Evolutionary conservation across 2,888 invertebrate species (phyloP).

Genomic region (Helicoverpa assulta): DNA sequence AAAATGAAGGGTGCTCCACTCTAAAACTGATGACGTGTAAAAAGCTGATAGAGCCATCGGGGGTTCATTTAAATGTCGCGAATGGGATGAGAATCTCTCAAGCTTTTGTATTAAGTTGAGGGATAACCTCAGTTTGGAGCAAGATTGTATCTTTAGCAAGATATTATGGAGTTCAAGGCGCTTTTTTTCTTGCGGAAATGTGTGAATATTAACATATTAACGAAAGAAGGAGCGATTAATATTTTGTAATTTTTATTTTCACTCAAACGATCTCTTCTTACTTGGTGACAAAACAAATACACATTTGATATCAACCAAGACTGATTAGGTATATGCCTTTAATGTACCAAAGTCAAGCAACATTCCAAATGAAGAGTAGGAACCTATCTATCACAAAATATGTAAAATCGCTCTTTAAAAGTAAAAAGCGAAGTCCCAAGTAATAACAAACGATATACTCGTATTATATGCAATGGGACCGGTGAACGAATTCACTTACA

Average conservation of each 20-base stretch:
- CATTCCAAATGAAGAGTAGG: not conserved
- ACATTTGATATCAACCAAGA: no score
- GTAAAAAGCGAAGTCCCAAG: constrained; percentile 16
- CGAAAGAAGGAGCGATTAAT: not conserved
- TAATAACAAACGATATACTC: constrained; percentile 44
- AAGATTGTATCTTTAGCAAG: constrained; percentile 55
- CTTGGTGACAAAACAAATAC: no score
- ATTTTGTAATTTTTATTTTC: not conserved
- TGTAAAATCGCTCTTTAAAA: not conserved
- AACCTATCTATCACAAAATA: not conserved
- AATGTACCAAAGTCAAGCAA: not conserved
- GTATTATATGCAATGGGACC: constrained; percentile 55
- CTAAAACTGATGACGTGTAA: constrained; percentile 86
- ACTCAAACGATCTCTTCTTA: no score
- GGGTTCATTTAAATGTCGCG: constrained; percentile 83
- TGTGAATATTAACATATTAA: constrained; percentile 2
- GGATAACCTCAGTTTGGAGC: constrained; percentile 50
- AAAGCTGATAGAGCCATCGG: constrained; percentile 84
- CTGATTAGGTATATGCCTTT: no score
- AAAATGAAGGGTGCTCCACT: constrained; percentile 80
- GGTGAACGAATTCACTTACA: constrained; percentile 61
- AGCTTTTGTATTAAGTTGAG: constrained; percentile 67
- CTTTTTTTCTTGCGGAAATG: constrained; percentile 18
- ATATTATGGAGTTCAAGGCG: constrained; percentile 34
- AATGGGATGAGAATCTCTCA: constrained; percentile 77